Evolutionary conservation across 2,888 invertebrate species (phyloP).

Genomic region (Teleiodes luculella): DNA sequence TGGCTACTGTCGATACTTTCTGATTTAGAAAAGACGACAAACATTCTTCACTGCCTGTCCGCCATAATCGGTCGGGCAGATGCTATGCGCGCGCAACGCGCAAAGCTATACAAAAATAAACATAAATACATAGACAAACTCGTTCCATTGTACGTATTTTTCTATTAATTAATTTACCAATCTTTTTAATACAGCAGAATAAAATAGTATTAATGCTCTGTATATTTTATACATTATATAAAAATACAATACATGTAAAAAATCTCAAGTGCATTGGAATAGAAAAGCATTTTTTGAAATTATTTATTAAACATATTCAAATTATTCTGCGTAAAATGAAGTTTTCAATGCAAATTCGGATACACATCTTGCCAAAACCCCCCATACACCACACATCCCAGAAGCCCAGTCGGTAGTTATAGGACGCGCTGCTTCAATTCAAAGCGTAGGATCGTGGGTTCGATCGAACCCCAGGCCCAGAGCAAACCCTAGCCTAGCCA

Average conservation of each 20-base stretch:
- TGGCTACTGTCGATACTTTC: slow-evolving; percentile 81
- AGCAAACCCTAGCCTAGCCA: too few species aligned
- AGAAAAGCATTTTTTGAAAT: not conserved
- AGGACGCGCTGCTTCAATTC: too few species aligned
- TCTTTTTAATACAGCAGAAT: too few species aligned
- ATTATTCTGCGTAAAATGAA: not conserved
- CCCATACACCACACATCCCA: not conserved
- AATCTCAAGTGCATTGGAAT: too few species aligned
- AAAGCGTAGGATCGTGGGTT: too few species aligned
- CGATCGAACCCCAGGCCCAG: too few species aligned
- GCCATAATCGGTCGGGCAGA: slow-evolving; percentile 76
- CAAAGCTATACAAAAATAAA: slow-evolving; percentile 67
- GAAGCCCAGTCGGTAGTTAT: too few species aligned
- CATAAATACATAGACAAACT: slow-evolving; percentile 50
- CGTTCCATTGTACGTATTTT: slow-evolving; percentile 22
- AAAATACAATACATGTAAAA: too few species aligned
- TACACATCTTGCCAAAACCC: not conserved
- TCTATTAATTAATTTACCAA: too few species aligned
- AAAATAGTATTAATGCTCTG: too few species aligned
- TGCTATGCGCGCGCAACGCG: slow-evolving; percentile 78
- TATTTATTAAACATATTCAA: not conserved
- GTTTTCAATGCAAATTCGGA: not conserved
- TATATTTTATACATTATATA: too few species aligned
- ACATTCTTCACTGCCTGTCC: slow-evolving; percentile 75
- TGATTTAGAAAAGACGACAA: slow-evolving; percentile 77